These are phyloP conservation scores for Orthonyx spaldingii DNA, from an alignment of 2,113 vertebrate genomes.

Conservation along the genomic window DNA sequence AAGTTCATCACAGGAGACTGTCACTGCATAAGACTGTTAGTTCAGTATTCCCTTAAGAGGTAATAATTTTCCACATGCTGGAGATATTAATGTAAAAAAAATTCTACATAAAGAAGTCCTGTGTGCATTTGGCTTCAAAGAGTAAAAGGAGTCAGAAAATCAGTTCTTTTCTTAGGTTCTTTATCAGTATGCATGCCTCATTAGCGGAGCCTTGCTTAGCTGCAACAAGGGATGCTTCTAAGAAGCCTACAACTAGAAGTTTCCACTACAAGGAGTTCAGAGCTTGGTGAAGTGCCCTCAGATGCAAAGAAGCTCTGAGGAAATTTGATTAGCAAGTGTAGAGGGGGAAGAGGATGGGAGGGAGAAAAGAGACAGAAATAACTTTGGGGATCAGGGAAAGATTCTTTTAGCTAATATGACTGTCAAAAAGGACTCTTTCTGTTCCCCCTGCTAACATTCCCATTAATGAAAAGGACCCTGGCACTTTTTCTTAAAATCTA, in stretches of 20 bases:
- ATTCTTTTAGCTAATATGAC: background rate
- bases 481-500: background rate
- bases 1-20: background rate
- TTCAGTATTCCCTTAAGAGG: background rate
- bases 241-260: background rate
- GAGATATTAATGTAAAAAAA: background rate
- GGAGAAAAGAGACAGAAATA: background rate
- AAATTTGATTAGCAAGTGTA: background rate
- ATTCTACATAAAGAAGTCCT: background rate
- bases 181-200: background rate
- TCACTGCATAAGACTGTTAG: background rate
- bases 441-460: background rate
- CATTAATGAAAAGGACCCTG: background rate
- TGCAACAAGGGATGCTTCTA: background rate
- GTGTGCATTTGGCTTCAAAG: background rate
- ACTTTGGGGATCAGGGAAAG: background rate
- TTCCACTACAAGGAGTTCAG: background rate
- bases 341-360: background rate
- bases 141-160: background rate
- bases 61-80: background rate
- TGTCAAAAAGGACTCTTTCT: background rate
- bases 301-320: background rate
- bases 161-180: background rate
- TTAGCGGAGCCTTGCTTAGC: background rate
- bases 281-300: background rate